These are phyloP conservation scores for Steinernema hermaphroditum DNA, from an alignment of 2,888 invertebrate genomes.

Conservation along the genomic window DNA sequence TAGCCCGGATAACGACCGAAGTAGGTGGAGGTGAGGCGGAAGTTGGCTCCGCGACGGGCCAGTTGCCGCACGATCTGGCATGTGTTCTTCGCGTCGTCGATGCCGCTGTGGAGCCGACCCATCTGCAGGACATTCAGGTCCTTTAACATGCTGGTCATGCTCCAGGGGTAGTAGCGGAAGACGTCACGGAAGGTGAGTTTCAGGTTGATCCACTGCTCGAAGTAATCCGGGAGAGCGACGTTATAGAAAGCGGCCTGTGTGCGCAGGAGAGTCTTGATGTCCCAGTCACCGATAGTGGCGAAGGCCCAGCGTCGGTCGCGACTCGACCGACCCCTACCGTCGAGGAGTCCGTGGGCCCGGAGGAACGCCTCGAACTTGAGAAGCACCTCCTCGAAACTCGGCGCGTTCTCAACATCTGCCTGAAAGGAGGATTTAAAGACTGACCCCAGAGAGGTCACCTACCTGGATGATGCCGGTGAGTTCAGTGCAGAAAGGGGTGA, in stretches of 20 bases:
- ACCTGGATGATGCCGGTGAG: slow-evolving; percentile 23
- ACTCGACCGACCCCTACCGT: neutral
- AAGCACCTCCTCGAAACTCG: slow-evolving; percentile 1
- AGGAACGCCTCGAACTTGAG: neutral
- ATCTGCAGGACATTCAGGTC: neutral
- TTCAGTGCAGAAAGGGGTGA: slow-evolving; percentile 13
- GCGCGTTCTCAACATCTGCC: neutral
- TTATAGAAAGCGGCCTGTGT: neutral
- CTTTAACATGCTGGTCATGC: neutral
- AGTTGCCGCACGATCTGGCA: slow-evolving; percentile 11
- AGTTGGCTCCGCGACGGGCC: neutral
- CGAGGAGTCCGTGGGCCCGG: neutral
- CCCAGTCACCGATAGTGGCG: slow-evolving; percentile 22
- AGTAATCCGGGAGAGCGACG: neutral
- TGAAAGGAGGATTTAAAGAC: neutral
- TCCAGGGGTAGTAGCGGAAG: neutral
- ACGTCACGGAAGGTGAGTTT: slow-evolving; percentile 5
- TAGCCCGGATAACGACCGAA: slow-evolving; percentile 8
- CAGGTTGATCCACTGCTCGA: slow-evolving; percentile 5
- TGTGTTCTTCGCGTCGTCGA: slow-evolving; percentile 10
- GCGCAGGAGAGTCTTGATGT: neutral
- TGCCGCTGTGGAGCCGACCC: neutral
- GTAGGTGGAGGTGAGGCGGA: neutral
- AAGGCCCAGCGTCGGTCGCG: neutral
- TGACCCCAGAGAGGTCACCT: neutral